Conservation (phyloP, 2,113 vertebrate species). For the Oncorhynchus gorbuscha region DNA sequence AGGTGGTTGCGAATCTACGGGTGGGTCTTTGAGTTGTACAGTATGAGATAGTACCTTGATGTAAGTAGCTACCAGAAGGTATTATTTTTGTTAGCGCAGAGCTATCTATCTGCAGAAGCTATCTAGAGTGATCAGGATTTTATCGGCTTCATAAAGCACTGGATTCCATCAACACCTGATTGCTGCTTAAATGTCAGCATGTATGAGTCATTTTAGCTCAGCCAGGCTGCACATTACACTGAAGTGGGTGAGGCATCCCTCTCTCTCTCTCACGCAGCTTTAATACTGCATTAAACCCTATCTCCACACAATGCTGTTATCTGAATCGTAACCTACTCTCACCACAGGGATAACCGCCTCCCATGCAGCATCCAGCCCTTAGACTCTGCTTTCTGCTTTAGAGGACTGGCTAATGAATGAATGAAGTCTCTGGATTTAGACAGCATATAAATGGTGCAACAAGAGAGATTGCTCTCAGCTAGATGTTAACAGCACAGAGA, state of each 20-base stretch:
- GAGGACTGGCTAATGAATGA: constrained; percentile 32
- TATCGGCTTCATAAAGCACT: constrained; percentile 35
- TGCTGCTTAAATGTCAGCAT: constrained; percentile 65
- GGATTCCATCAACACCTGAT: constrained; percentile 46
- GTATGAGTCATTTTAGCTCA: constrained; percentile 63
- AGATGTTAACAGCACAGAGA: background rate
- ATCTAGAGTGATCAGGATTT: constrained; percentile 34
- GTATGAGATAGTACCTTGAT: too few species aligned
- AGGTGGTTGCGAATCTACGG: too few species aligned
- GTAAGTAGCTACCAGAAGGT: constrained; percentile 25
- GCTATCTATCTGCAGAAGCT: constrained; percentile 3
- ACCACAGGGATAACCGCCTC: constrained; percentile 12
- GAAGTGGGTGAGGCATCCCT: constrained; percentile 71
- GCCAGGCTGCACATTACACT: constrained; percentile 54
- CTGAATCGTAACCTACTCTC: constrained; percentile 20
- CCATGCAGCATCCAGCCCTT: constrained; percentile 24
- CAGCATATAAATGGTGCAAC: constrained; percentile 12
- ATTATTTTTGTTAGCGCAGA: constrained; percentile 32
- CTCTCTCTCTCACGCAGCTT: constrained; percentile 24
- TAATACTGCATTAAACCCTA: constrained; percentile 21
- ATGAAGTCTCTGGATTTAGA: constrained; percentile 26
- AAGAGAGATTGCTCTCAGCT: background rate
- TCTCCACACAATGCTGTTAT: constrained; percentile 29
- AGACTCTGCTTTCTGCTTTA: constrained; percentile 27
- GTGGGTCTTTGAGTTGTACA: too few species aligned